Evolutionary conservation across 2,888 invertebrate genomes (phyloP), one percentile per base, ranked within the genome.

Genomic region (Leucania comma): DNA sequence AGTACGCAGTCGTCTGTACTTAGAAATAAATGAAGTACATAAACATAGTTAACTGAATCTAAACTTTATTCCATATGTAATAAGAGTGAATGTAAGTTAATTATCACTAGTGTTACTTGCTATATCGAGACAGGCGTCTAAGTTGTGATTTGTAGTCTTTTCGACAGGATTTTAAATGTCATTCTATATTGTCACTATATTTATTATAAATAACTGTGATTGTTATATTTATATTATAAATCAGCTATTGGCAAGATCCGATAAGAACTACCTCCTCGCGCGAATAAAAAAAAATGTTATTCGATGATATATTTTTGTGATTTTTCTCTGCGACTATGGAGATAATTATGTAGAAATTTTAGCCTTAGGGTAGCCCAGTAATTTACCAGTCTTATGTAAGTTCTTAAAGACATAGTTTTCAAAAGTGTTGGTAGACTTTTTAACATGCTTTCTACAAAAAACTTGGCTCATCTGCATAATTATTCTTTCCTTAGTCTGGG

Each of bases 71-170:
- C 93, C 92, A 93, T 87, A 87, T 92, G 87, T 91, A 90, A 89
- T 93, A 93, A 93, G 93, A 91, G 89, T 92, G 93, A 93, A 90
- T 90, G 91, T 94, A 91, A 91, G 90, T 90, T 90, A 90, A 91
- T 92, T 93, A 92, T 93, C 91, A 92, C 88, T 93, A 93, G 91
- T 88, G 86, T 90, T 88, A 91, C 89, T 87, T 87, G 86, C 88
- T 90, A 87, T 88, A 89, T 88, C 88, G 88, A 90, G 88, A 91
- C 92, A 89, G 91, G 91, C 92, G 87, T 89, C 90, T 92, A 91
- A 89, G 92, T 94, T 94, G 94, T 95, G 93, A 94, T 91, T 92
- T 89, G 92, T 93, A 93, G 92, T 92, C 85, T 94, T 94, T 94
- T 94, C 90, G 92, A 94, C 89, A 92, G 86, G 88, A 88, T 93